Percentiles rank a stretch among this genome's conserved stretches.
phyloP scores from a whole-genome alignment of 1,140 invertebrate species.

The Pseudomyrmex flavicornis region DNA sequence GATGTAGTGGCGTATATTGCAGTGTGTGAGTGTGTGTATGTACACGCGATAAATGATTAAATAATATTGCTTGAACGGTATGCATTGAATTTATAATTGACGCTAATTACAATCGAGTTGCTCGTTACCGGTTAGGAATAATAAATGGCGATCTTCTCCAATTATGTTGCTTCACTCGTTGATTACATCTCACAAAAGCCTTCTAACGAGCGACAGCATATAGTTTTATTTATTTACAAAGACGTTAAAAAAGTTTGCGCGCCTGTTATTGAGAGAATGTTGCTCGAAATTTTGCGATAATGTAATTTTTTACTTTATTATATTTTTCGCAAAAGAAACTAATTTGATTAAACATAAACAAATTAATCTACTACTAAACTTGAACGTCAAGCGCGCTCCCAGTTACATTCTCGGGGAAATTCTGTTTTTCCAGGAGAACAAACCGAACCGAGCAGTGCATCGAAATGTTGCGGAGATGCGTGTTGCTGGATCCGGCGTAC shows the following conservation, averaged over 20 bases:
- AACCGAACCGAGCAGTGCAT: conserved; percentile 88
- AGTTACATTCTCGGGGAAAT: neutral
- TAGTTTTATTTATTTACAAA: conserved; percentile 5
- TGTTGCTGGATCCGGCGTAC: conserved; percentile 88
- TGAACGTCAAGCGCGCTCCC: neutral
- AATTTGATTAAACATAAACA: neutral
- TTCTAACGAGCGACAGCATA: neutral
- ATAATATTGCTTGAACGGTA: conserved; percentile 32
- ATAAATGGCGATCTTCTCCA: conserved; percentile 25
- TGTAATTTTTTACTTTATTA: too few species aligned
- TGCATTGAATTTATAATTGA: conserved; percentile 40
- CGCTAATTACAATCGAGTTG: conserved; percentile 35
- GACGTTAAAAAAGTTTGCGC: neutral
- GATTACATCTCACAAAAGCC: neutral
- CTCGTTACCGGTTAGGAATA: conserved; percentile 31
- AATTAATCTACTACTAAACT: too few species aligned
- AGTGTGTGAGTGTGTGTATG: neutral
- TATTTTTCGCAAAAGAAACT: neutral
- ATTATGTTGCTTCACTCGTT: neutral
- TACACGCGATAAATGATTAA: conserved; percentile 14
- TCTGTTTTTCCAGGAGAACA: conserved; percentile 86
- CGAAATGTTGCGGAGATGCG: conserved; percentile 89
- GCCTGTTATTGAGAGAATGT: too few species aligned
- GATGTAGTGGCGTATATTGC: neutral
- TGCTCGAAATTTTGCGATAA: too few species aligned